A percentile compares a stretch with the other conserved stretches of the same genome.
phyloP scores from a whole-genome alignment of 2,113 vertebrate genomes.

The Pterocles burchelli region DNA sequence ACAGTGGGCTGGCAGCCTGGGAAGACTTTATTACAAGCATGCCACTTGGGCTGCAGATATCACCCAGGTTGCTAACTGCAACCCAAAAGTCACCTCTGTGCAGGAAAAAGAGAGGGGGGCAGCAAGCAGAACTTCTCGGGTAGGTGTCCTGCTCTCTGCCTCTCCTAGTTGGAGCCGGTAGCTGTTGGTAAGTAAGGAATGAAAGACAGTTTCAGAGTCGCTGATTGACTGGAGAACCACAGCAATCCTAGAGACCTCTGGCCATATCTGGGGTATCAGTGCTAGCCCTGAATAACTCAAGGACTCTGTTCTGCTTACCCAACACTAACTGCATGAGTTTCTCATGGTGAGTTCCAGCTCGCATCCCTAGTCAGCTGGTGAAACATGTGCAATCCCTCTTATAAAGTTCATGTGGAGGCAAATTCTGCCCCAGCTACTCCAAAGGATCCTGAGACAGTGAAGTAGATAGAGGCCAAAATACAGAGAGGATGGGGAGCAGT shows the following conservation, averaged over 20 bases:
- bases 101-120: neutral
- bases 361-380: neutral
- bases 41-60: neutral
- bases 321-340: neutral
- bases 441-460: neutral
- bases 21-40: neutral
- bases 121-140: neutral
- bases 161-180: neutral
- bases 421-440: neutral
- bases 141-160: neutral
- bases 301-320: neutral
- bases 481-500: neutral
- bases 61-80: neutral
- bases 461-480: neutral
- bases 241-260: neutral
- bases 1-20: neutral
- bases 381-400: neutral
- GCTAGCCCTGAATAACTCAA: neutral
- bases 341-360: neutral
- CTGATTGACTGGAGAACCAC: neutral
- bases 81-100: neutral
- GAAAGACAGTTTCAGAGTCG: neutral
- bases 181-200: neutral
- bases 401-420: neutral
- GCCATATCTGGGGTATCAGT: rapidly evolving